A percentile compares a stretch with the other conserved stretches of the same genome.
phyloP scores from a whole-genome alignment of 2,888 invertebrate species.

The Abscondita cerata region DNA sequence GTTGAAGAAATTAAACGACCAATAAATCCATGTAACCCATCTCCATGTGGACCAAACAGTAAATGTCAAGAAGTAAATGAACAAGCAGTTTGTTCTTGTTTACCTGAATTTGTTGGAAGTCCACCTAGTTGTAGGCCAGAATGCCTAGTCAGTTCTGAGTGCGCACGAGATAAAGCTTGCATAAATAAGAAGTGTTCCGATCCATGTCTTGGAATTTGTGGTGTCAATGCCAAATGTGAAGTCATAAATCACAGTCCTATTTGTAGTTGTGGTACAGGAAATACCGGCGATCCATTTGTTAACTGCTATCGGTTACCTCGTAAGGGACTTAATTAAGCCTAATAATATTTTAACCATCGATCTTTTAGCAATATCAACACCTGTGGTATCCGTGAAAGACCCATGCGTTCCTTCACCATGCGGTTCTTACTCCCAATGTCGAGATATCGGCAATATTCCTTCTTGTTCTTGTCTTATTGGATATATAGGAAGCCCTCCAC shows the following conservation, averaged over 20 bases:
- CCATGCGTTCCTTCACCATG: conserved; percentile 67
- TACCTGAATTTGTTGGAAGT: conserved; percentile 64
- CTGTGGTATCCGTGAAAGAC: conserved; percentile 49
- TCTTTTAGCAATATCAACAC: conserved; percentile 6
- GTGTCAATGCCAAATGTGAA: conserved; percentile 62
- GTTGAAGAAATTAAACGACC: conserved; percentile 65
- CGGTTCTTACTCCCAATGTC: conserved; percentile 65
- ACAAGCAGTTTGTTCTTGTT: conserved; percentile 68
- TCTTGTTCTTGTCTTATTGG: conserved; percentile 62
- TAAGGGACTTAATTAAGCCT: conserved; percentile 42
- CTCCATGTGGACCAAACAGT: conserved; percentile 82
- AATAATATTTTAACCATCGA: neutral
- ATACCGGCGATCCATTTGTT: conserved; percentile 73
- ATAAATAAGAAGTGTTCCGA: conserved; percentile 65
- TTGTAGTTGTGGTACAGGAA: conserved; percentile 69
- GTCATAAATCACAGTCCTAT: conserved; percentile 65
- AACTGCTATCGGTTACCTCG: conserved; percentile 57
- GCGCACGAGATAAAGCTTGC: conserved; percentile 64
- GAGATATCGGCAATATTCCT: conserved; percentile 60
- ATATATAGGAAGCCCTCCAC: conserved; percentile 62
- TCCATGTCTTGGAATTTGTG: conserved; percentile 71
- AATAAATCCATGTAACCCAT: conserved; percentile 71
- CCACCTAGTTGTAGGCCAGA: conserved; percentile 74
- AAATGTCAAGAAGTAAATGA: conserved; percentile 69
- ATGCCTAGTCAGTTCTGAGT: conserved; percentile 69